A percentile compares a stretch with the other conserved stretches of the same genome.
Evolutionary conservation across 2,888 invertebrate genomes (phyloP).

Genomic region (Drosophila anomalata): DNA sequence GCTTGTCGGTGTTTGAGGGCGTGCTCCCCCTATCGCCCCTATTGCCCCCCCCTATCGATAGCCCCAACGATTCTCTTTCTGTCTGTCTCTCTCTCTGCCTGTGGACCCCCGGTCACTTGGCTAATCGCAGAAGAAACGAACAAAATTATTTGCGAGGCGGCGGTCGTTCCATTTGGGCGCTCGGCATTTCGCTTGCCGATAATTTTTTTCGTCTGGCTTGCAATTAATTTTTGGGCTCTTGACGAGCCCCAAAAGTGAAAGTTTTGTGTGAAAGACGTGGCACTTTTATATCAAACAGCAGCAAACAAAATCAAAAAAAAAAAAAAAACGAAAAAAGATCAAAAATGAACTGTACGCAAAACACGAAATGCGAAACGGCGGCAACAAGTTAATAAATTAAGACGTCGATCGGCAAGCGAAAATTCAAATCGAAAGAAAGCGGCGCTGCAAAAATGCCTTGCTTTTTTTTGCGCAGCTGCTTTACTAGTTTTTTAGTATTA

Average conservation of each 20-base stretch:
- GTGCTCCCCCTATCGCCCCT: slow-evolving; percentile 16
- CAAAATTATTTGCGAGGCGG: slow-evolving; percentile 50
- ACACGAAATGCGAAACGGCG: slow-evolving; percentile 44
- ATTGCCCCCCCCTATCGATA: too few relatives aligned
- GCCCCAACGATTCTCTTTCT: slow-evolving; percentile 8
- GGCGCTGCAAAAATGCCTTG: slow-evolving; percentile 30
- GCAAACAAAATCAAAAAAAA: slow-evolving; percentile 26
- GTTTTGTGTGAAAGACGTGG: slow-evolving; percentile 64
- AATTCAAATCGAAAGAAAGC: slow-evolving; percentile 61
- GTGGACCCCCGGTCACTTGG: background rate
- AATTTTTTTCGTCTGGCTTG: slow-evolving; percentile 50
- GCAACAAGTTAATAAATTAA: slow-evolving; percentile 67
- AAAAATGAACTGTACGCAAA: slow-evolving; percentile 60
- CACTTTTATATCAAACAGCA: slow-evolving; percentile 43
- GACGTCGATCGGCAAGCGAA: slow-evolving; percentile 26
- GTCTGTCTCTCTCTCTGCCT: slow-evolving; percentile 6
- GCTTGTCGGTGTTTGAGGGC: slow-evolving; percentile 24
- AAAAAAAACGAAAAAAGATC: slow-evolving; percentile 45
- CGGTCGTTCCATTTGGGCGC: slow-evolving; percentile 46
- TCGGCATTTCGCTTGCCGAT: slow-evolving; percentile 35
- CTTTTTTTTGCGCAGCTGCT: slow-evolving; percentile 33
- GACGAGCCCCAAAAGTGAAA: slow-evolving; percentile 73
- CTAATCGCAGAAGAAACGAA: slow-evolving; percentile 1
- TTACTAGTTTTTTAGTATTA: slow-evolving; percentile 27
- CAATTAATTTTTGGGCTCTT: slow-evolving; percentile 68